These are phyloP conservation scores for Chondrilla cf. caribensis DNA, from an alignment of 37 sponge, comb jelly and placozoan species.

Conservation along the genomic window DNA sequence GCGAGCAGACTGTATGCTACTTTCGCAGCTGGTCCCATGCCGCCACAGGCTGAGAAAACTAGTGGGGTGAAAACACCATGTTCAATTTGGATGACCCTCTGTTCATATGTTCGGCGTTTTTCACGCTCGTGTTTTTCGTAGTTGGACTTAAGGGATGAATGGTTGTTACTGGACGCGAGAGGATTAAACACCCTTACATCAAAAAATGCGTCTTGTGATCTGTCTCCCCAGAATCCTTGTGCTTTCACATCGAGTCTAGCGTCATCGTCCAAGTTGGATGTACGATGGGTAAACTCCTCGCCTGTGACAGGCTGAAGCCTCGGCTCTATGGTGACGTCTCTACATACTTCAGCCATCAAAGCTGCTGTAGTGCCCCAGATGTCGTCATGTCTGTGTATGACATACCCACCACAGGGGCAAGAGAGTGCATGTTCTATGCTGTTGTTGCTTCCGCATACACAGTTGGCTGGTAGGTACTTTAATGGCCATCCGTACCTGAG, in stretches of 20 bases:
- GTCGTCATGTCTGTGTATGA: conserved; percentile 25
- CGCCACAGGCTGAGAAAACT: conserved; percentile 16
- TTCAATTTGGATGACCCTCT: conserved; percentile 12
- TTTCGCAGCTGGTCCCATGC: conserved; percentile 1
- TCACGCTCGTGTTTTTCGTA: background rate
- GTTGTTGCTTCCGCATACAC: conserved; percentile 23
- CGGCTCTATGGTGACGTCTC: conserved; percentile 6
- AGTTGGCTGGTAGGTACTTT: background rate
- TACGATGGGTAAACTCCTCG: conserved; percentile 1
- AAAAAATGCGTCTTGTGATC: conserved; percentile 14
- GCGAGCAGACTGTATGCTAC: background rate
- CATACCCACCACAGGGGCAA: conserved; percentile 26
- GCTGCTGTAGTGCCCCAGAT: conserved; percentile 13
- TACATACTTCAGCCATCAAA: conserved; percentile 3
- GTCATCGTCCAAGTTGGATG: conserved; percentile 12
- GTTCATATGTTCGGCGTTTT: conserved; percentile 5
- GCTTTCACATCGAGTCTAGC: conserved; percentile 17
- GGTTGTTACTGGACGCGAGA: background rate
- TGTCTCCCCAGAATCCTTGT: conserved; percentile 1
- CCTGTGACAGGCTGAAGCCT: background rate
- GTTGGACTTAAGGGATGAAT: background rate
- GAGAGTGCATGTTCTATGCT: conserved; percentile 29
- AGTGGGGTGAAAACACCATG: conserved; percentile 21
- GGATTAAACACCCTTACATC: conserved; percentile 29
- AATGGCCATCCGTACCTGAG: conserved; percentile 28